Conservation (phyloP, 1,140 invertebrate species). For the Anadara kagoshimensis region DNA sequence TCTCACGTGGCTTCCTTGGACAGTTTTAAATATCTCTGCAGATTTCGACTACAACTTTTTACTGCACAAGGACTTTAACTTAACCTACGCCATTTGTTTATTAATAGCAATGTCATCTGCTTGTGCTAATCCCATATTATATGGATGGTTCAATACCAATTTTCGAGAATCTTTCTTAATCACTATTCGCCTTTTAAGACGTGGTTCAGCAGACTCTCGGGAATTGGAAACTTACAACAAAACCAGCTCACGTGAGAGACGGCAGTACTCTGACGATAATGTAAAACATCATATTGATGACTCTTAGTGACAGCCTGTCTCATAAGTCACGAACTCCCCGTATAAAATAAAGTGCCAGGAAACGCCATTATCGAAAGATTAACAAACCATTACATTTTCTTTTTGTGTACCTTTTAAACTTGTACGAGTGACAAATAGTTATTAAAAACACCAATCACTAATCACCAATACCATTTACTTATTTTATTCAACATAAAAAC, state of each 20-base stretch:
- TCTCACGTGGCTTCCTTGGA: constrained; percentile 76
- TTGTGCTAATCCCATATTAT: constrained; percentile 56
- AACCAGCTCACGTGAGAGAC: constrained; percentile 32
- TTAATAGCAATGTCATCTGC: constrained; percentile 77
- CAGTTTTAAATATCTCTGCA: constrained; percentile 76
- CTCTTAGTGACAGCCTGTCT: no score
- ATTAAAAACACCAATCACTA: no score
- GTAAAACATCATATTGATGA: no score
- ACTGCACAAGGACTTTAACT: constrained; percentile 69
- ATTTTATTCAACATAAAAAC: no score
- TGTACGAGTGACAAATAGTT: no score
- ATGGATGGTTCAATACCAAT: constrained; percentile 62
- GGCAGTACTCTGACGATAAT: not conserved
- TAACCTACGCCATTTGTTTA: constrained; percentile 77
- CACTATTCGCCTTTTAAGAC: constrained; percentile 19
- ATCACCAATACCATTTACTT: no score
- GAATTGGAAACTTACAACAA: constrained; percentile 43
- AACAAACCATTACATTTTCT: no score
- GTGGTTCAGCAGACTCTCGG: constrained; percentile 6
- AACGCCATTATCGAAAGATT: no score
- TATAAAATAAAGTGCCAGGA: no score
- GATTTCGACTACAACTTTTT: constrained; percentile 61
- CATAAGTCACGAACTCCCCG: no score
- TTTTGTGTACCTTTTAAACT: no score
- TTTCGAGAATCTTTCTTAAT: constrained; percentile 51